Base-by-base conservation (phyloP, 2,888 invertebrate genomes). In the Mesorhabditis belari region DNA sequence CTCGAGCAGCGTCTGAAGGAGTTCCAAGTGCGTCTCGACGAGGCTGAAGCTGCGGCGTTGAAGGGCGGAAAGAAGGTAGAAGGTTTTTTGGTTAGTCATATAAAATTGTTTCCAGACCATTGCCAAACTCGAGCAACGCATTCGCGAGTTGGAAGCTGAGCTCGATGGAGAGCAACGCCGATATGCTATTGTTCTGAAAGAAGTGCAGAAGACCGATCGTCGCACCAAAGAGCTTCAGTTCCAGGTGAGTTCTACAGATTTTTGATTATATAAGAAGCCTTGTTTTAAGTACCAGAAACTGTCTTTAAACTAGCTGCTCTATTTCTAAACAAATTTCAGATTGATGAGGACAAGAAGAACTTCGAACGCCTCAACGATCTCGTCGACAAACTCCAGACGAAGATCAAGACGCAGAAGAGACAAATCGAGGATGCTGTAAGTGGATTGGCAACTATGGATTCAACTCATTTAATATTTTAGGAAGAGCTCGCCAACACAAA, bases 1-100 rank as follows among this genome's bases (percentile, higher is more conserved):
- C 88, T 96, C 77, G 96, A 98, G 85, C 88, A 89, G 82, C 93
- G 94, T 85, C 91, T 95, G 87, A 98, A 96, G 88, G 96, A 98
- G 85, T 87, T 98, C 83, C 92, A 93, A 85, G 89, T 92, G 80
- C 90, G 95, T 82, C 86, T 95, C 81, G 94, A 95, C 82, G 94
- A 94, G 84, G 93, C 94, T 78, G 95, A 80, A 55, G 64, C 70
- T 27, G 73, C 80, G 83, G 95, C 95, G 63, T 89, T 95, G 80
- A 95, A 95, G 87, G 94, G 95, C 67, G 54, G 62, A 60, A 44
- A 28, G n/a, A 44, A 28, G 19, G 12, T 21, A 12, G 3, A 12
- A 17, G 27, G 24, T 25, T 3, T 27, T 49, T 28, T 24, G 4
- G 17, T 21, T 27, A n/a, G 17, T 6, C 27, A 25, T 3, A n/a